These are phyloP conservation scores for Samia ricini DNA, from an alignment of 1,140 invertebrate species.

Conservation along the genomic window DNA sequence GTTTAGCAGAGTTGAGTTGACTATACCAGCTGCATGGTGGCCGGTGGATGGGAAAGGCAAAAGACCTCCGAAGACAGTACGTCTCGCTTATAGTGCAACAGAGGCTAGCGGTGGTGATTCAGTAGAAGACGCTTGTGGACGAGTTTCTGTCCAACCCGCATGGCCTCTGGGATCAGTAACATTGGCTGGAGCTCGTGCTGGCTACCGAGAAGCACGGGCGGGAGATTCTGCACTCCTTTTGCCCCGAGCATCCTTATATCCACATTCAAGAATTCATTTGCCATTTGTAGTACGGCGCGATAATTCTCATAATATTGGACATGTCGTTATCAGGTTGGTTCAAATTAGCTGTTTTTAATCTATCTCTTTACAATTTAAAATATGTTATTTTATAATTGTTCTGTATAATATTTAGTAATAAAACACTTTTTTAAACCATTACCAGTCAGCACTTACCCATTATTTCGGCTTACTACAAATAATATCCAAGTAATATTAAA, in stretches of 20 bases:
- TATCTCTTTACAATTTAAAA: too few relatives aligned
- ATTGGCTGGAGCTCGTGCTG: slow-evolving; percentile 85
- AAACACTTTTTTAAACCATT: too few relatives aligned
- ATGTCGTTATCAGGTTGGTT: slow-evolving; percentile 89
- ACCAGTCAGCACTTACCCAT: too few relatives aligned
- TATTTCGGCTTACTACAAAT: too few relatives aligned
- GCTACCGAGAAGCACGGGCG: slow-evolving; percentile 90
- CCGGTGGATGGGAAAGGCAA: slow-evolving; percentile 81
- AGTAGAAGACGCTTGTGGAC: slow-evolving; percentile 83
- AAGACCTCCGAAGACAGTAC: slow-evolving; percentile 82
- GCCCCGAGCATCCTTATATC: slow-evolving; percentile 91
- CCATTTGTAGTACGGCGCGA: slow-evolving; percentile 89
- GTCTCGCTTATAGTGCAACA: slow-evolving; percentile 90
- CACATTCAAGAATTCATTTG: slow-evolving; percentile 91
- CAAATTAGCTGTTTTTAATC: background rate
- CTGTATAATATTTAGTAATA: too few relatives aligned
- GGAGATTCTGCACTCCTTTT: slow-evolving; percentile 89
- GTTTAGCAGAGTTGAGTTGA: slow-evolving; percentile 87
- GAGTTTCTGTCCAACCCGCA: slow-evolving; percentile 83
- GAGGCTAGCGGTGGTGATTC: slow-evolving; percentile 84
- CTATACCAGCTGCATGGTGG: slow-evolving; percentile 93
- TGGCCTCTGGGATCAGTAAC: slow-evolving; percentile 85
- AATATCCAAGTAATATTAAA: too few relatives aligned
- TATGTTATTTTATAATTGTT: too few relatives aligned
- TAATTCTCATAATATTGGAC: slow-evolving; percentile 81